A percentile compares a stretch with the other conserved stretches of the same genome.
These are phyloP conservation scores for Nephrotoma guestfalica DNA, from an alignment of 2,888 invertebrate species.

Conservation along the genomic window DNA sequence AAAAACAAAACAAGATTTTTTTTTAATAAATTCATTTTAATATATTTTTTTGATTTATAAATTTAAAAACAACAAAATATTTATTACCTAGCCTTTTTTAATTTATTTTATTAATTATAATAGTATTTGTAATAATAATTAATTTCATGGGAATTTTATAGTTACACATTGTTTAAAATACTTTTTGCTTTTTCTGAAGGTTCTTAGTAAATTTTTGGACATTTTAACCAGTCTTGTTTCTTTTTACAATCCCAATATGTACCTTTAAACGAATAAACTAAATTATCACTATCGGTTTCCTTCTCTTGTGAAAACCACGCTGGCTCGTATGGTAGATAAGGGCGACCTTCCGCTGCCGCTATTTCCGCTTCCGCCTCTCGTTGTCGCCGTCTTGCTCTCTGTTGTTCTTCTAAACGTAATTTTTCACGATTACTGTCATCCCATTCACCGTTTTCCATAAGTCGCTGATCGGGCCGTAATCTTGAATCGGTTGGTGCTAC, in stretches of 20 bases:
- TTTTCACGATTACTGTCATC: slow-evolving; percentile 82
- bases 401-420: slow-evolving; percentile 85
- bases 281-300: slow-evolving; percentile 49
- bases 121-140: not conserved
- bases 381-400: slow-evolving; percentile 61
- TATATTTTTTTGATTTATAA: not conserved
- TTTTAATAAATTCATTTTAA: not conserved
- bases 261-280: slow-evolving; percentile 67
- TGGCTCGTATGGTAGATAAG: slow-evolving; percentile 62
- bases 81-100: not conserved
- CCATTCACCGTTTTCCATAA: slow-evolving; percentile 93
- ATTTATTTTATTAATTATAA: not conserved
- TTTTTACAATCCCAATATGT: slow-evolving; percentile 90
- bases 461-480: slow-evolving; percentile 85
- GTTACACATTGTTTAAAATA: not conserved
- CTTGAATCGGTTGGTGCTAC: slow-evolving; percentile 94
- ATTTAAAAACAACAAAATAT: not conserved
- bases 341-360: slow-evolving; percentile 44
- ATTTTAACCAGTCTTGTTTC: slow-evolving; percentile 72
- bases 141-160: not conserved
- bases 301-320: slow-evolving; percentile 80
- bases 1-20: not conserved
- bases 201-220: slow-evolving; percentile 63
- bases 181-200: slow-evolving; percentile 6
- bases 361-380: slow-evolving; percentile 68